Base-by-base conservation (phyloP, 2,113 vertebrate genomes). In the Panthera tigris region DNA sequence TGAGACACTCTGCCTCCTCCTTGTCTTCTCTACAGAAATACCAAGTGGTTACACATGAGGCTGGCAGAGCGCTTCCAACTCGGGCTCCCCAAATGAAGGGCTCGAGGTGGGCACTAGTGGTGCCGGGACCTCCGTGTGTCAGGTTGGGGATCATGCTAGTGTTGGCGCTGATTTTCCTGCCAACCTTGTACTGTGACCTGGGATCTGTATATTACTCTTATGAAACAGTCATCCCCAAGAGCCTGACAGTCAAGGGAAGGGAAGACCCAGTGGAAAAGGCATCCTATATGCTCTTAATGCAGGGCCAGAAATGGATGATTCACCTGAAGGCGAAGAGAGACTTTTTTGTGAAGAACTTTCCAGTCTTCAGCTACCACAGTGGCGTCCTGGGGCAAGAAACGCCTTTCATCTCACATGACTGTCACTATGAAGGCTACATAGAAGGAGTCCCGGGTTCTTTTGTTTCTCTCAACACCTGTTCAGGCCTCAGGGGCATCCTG, bases 401-500 rank as follows among this genome's bases (percentile, higher is more conserved):
- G 45, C 91, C 96, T 25, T 78, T 4, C 0, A 21, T 95, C 79
- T 83, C 95, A 1, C 95, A 31, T 4, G 92, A 89, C 76, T 98
- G 98, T 89, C 97, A 98, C 92, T 98, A 97, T 4, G 97, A 97
- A 0, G 98, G 98, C 84, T 96, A 98, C 14, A 79, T 98, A 12
- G 98, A 98, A 71, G 98, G 97, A 33, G 84, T 76, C 85, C 92
- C 6, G 0, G 92, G 82, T 9, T 98, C 98, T 0, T 52, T 52
- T 1, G 97, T 97, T 13, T 98, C 97, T 25, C 69, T 98, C 95
- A 97, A 66, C 48, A 82, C 93, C 91, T 98, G 98, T 52, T 91
- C 97, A 1, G 98, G 98, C 61, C 98, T 98, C 95, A 97, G 98
- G 74, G 98, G 98, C 0, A 33, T 98, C 80, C 97, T 98, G 84